Evolutionary conservation across 2,888 invertebrate species (phyloP).

Genomic region (Pristionchus fissidentatus): DNA sequence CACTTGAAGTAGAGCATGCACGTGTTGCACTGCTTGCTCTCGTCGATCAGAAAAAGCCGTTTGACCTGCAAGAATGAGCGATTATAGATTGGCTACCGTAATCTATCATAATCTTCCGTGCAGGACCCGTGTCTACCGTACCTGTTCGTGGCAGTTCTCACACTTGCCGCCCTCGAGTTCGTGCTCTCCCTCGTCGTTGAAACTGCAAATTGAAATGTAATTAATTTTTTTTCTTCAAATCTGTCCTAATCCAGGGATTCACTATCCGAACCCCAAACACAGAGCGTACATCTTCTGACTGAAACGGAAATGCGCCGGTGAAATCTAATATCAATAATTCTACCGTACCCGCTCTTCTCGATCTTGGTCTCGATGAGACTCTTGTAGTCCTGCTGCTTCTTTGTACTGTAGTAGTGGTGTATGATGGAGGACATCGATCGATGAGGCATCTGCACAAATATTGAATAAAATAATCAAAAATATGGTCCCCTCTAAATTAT

Average conservation of each 20-base stretch:
- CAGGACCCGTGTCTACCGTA: neutral
- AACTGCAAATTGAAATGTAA: neutral
- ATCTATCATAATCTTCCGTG: neutral
- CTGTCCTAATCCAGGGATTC: neutral
- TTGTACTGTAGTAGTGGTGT: constrained; percentile 60
- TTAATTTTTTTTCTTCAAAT: neutral
- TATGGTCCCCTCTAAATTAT: neutral
- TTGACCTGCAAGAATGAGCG: neutral
- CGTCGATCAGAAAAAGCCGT: constrained; percentile 29
- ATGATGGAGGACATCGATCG: constrained; percentile 58
- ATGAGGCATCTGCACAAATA: constrained; percentile 55
- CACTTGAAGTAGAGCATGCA: constrained; percentile 47
- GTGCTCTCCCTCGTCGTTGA: neutral
- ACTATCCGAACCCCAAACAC: neutral
- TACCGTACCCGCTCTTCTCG: constrained; percentile 17
- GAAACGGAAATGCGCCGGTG: neutral
- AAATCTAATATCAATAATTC: neutral
- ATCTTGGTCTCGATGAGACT: constrained; percentile 32
- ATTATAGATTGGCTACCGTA: neutral
- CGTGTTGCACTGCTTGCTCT: constrained; percentile 47
- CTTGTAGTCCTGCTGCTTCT: constrained; percentile 55
- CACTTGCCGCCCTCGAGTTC: constrained; percentile 13
- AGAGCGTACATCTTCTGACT: neutral
- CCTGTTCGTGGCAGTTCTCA: constrained; percentile 41
- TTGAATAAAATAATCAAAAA: neutral